phyloP scores from a whole-genome alignment of 2,113 vertebrate genomes.

The Collichthys lucidus region DNA sequence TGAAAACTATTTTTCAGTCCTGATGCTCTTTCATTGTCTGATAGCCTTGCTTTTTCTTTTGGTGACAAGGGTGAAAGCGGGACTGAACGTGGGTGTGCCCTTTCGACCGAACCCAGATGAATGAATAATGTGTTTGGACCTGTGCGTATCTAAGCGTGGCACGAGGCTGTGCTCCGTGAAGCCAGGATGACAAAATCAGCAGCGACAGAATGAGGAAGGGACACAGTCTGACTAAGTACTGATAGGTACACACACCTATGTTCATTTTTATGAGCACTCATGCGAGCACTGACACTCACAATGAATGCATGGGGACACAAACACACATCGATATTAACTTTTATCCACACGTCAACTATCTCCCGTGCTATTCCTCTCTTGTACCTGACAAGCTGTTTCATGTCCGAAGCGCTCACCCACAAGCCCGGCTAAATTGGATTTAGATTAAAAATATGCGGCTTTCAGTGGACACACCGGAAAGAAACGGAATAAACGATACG shows the following conservation, averaged over 20 bases:
- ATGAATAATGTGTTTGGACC: conserved; percentile 45
- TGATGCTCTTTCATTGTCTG: conserved; percentile 36
- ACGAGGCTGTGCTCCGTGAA: conserved; percentile 26
- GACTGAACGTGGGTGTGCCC: conserved; percentile 37
- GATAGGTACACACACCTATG: conserved; percentile 28
- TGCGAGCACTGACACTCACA: conserved; percentile 13
- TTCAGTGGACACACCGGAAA: conserved; percentile 47
- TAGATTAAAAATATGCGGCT: conserved; percentile 61
- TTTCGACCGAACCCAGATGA: conserved; percentile 42
- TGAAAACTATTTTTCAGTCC: conserved; percentile 27
- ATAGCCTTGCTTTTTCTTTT: conserved; percentile 23
- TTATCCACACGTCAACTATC: conserved; percentile 20
- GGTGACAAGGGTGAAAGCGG: conserved; percentile 41
- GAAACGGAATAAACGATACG: conserved; percentile 34
- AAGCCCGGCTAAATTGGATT: conserved; percentile 37
- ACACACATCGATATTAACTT: conserved; percentile 23
- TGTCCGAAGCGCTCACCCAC: conserved; percentile 36
- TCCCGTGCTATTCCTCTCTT: conserved; percentile 9
- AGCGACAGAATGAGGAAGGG: conserved; percentile 46
- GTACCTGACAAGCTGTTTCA: conserved; percentile 53
- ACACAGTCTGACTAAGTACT: conserved; percentile 22
- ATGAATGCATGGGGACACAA: not conserved
- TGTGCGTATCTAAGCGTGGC: conserved; percentile 37
- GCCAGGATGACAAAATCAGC: conserved; percentile 38
- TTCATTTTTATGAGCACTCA: conserved; percentile 31